Evolutionary conservation across 1,140 invertebrate species (phyloP), one percentile per base, ranked within the genome.

Genomic region (Nephotettix cincticeps): DNA sequence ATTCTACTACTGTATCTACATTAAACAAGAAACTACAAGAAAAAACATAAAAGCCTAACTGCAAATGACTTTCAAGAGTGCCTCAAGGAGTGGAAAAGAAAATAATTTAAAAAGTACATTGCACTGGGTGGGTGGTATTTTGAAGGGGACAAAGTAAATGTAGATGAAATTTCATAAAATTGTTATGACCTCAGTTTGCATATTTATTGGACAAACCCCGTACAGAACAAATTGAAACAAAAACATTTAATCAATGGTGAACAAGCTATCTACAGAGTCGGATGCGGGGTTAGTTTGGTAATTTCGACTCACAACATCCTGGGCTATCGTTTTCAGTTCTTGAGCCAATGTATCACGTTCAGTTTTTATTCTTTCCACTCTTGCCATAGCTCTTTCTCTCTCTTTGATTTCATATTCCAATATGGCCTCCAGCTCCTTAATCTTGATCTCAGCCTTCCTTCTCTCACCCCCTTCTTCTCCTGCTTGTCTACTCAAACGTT

Each of bases 401-500:
- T 86, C 85, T 79, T 92, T 81, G 72, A 91, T 88, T 17, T 86
- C 86, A 72, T 89, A 86, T 45, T 91, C 81, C 68, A 91, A 82
- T 77, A 85, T 86, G 61, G 90, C 86, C 47, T 85, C 85, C 51
- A 92, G 79, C 71, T 85, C 84, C 68, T 86, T 86, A 51, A 88
- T 88, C 75, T 92, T 88, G 32, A 88, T 85, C 70, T 93, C 87
- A 0, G 91, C 89, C 71, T 91, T 83, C 72, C 92, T 83, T 65
- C 91, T 85, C 76, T 93, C 91, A 0, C 90, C 83, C 19, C 91
- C 90, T 77, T 93, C 91, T 76, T 93, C 91, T 0, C 90, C 91
- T 0, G 91, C 91, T 77, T 93, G 91, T 69, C 90, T 85, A 66
- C 91, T 92, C 30, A 93, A 78, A 51, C 91, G 85, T 66, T 89